Evolutionary conservation across 2,888 invertebrate genomes (phyloP).

Genomic region (Pammene aurita): DNA sequence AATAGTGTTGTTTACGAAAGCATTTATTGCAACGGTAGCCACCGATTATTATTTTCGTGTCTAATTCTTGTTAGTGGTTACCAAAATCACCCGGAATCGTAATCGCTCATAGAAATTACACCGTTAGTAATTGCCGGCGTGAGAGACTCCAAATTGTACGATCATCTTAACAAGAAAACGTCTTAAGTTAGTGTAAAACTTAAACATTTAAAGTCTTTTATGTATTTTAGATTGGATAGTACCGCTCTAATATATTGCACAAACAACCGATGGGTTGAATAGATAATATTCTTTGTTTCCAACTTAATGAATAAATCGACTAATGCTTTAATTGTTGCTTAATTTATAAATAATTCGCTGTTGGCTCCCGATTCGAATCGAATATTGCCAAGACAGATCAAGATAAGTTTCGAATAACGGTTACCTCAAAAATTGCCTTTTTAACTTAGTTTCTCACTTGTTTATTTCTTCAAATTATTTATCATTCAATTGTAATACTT

Average conservation of each 20-base stretch:
- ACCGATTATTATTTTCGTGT: conserved; percentile 28
- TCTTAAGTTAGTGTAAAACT: background rate
- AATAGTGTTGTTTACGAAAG: conserved; percentile 23
- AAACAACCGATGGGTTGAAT: conserved; percentile 39
- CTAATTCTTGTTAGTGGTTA: conserved; percentile 34
- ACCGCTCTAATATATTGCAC: conserved; percentile 39
- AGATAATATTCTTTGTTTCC: conserved; percentile 40
- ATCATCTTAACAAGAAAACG: background rate
- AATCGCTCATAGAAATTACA: conserved; percentile 37
- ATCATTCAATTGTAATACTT: too few species aligned
- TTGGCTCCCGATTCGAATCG: conserved; percentile 25
- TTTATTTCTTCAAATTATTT: conserved; percentile 1
- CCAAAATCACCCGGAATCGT: conserved; percentile 33
- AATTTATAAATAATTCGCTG: conserved; percentile 38
- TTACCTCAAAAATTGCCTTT: background rate
- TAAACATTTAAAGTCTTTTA: background rate
- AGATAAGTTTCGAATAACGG: conserved; percentile 10
- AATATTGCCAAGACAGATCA: conserved; percentile 8
- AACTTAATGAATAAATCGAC: conserved; percentile 42
- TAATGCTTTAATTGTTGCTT: conserved; percentile 41
- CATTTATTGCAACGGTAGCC: conserved; percentile 26
- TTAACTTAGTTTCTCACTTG: background rate
- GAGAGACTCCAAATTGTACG: conserved; percentile 37
- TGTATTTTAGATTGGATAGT: conserved; percentile 5
- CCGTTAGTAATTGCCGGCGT: conserved; percentile 40